Evolutionary conservation across 2,113 vertebrate species (phyloP), one percentile per base, ranked within the genome.

Genomic region (Cyanoramphus novaezelandiae): DNA sequence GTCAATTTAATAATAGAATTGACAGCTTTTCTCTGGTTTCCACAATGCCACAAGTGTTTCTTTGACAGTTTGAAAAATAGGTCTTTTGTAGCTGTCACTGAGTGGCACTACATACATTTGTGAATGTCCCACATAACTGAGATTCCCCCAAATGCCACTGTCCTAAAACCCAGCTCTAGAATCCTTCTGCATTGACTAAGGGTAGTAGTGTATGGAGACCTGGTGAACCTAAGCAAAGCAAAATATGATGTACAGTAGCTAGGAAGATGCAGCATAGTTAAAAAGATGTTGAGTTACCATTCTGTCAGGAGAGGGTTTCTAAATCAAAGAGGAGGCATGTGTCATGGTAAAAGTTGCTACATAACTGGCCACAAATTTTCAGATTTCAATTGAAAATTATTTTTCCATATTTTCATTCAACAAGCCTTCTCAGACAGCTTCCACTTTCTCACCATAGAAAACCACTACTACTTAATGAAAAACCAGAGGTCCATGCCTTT

Each of bases 61-160:
- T 99, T 99, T 99, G 99, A 99, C 98, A 98, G 97, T 97, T 98
- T 97, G 96, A 98, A 99, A 99, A 99, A 99, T 98, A 97, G 98
- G 96, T 95, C 97, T 98, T 99, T 99, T 99, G 99, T 99, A 97
- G 97, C 93, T 52, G 91, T 69, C 96, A 97, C 88, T 97, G 93
- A 98, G 98, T 98, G 98, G 98, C 98, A 98, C 98, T 97, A 98
- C 98, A 99, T 98, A 99, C 98, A 99, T 99, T 99, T 99, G 99
- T 98, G 98, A 99, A 99, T 99, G 98, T 98, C 97, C 98, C 82
- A 92, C 99, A 99, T 99, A 98, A 97, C 98, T 99, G 94, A 96
- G 98, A 99, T 99, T 99, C 98, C 98, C 98, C 60, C 88, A 98
- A 96, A 96, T 98, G 98, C 98, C 97, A 97, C 97, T 96, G 97